Evolutionary conservation across 64 coral and sea anemone species (phyloP).

Genomic region (Montipora capricornis): DNA sequence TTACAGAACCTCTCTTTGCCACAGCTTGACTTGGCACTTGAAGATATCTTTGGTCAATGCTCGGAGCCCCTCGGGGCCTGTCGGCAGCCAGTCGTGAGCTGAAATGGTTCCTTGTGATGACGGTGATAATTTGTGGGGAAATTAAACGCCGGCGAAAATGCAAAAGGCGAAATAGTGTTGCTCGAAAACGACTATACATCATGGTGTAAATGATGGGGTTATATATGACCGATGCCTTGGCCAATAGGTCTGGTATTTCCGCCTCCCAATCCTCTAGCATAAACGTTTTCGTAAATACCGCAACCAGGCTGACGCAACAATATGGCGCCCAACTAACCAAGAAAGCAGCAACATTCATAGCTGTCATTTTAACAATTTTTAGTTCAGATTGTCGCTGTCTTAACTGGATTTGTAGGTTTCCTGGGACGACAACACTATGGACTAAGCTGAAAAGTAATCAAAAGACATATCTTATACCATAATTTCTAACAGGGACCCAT

Average conservation of each 20-base stretch:
- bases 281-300: conserved; percentile 12
- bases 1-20: neutral
- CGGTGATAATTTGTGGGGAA: neutral
- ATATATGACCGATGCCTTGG: conserved; percentile 67
- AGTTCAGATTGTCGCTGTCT: conserved; percentile 4
- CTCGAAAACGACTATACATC: conserved; percentile 34
- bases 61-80: neutral
- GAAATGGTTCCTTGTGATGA: neutral
- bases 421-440: conserved; percentile 18
- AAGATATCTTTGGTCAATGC: neutral
- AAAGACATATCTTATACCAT: neutral
- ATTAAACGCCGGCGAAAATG: neutral
- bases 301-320: conserved; percentile 67
- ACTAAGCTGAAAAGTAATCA: conserved; percentile 15
- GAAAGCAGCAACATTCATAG: conserved; percentile 34
- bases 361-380: conserved; percentile 44
- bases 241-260: conserved; percentile 52
- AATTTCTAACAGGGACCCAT: no score
- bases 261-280: conserved; percentile 5
- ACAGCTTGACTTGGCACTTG: neutral
- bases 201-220: conserved; percentile 52
- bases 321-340: conserved; percentile 82
- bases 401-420: neutral
- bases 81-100: neutral
- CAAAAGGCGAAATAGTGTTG: neutral